phyloP scores from a whole-genome alignment of 2,888 invertebrate genomes.

The Augiades crinisus region DNA sequence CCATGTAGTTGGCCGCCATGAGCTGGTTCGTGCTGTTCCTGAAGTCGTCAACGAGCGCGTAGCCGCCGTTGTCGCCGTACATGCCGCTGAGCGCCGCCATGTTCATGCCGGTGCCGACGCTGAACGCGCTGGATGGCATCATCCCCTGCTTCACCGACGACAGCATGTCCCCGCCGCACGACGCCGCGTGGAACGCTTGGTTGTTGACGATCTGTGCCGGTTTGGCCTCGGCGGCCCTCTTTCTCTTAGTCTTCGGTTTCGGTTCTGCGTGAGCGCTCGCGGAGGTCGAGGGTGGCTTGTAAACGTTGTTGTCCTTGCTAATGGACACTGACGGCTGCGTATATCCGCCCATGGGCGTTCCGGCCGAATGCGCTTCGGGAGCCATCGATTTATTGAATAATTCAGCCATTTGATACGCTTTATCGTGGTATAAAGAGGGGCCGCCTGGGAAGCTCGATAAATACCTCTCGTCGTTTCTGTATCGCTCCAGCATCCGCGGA shows the following conservation, averaged over 20 bases:
- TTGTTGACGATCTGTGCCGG: slow-evolving; percentile 50
- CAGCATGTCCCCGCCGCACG: slow-evolving; percentile 77
- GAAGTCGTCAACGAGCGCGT: slow-evolving; percentile 83
- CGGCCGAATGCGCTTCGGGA: slow-evolving; percentile 59
- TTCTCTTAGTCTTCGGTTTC: slow-evolving; percentile 61
- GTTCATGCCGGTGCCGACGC: slow-evolving; percentile 87
- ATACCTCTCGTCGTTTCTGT: slow-evolving; percentile 79
- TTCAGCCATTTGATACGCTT: slow-evolving; percentile 82
- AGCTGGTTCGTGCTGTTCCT: slow-evolving; percentile 84
- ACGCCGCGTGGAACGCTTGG: slow-evolving; percentile 79
- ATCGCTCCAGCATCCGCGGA: slow-evolving; percentile 83
- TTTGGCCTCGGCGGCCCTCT: slow-evolving; percentile 58
- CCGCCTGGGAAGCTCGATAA: slow-evolving; percentile 70
- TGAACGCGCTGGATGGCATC: slow-evolving; percentile 92
- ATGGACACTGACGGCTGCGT: slow-evolving; percentile 37
- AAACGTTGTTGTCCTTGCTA: slow-evolving; percentile 60
- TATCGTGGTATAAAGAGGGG: slow-evolving; percentile 79
- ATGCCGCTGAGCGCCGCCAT: slow-evolving; percentile 80
- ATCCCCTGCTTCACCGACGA: slow-evolving; percentile 79
- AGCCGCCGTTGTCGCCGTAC: slow-evolving; percentile 84
- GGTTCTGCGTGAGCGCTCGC: slow-evolving; percentile 48
- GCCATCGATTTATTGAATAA: slow-evolving; percentile 78
- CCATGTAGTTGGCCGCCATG: slow-evolving; percentile 77
- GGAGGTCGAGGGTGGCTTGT: slow-evolving; percentile 51
- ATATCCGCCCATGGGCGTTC: slow-evolving; percentile 42